A percentile compares a stretch with the other conserved stretches of the same genome.
Evolutionary conservation across 2,797 vertebrate species (phyloP).

Genomic region (Bucorvus abyssinicus): DNA sequence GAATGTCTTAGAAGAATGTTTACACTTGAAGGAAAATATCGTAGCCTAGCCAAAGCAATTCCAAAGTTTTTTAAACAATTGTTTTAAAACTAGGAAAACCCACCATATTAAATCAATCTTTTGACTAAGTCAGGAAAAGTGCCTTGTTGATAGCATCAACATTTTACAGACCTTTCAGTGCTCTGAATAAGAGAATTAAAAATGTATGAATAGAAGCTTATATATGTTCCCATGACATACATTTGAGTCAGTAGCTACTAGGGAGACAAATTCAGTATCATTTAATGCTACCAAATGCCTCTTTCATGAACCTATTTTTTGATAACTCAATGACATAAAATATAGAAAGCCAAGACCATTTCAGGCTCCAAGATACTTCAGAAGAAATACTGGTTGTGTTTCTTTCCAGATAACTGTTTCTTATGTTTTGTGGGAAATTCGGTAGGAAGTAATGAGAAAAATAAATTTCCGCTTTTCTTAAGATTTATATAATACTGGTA

Average conservation of each 20-base stretch:
- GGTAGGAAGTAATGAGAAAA: not conserved
- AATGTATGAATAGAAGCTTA: not conserved
- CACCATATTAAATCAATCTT: not conserved
- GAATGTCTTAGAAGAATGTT: not conserved
- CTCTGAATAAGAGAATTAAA: not conserved
- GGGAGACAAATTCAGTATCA: not conserved
- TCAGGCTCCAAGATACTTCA: not conserved
- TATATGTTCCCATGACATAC: not conserved
- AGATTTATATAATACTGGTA: not conserved
- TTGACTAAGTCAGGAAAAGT: not conserved
- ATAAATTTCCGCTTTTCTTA: not conserved
- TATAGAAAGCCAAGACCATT: not conserved
- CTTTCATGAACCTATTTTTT: not conserved
- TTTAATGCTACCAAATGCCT: not conserved
- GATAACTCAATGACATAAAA: not conserved
- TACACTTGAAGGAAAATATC: not conserved
- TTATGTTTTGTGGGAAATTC: not conserved
- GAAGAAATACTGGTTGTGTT: not conserved
- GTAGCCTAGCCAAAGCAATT: not conserved
- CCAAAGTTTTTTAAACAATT: not conserved
- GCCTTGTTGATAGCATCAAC: not conserved
- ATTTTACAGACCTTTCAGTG: not conserved
- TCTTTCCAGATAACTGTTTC: not conserved
- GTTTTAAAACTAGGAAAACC: not conserved
- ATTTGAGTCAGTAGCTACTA: not conserved